phyloP scores from a whole-genome alignment of 2,888 invertebrate species.

The Cremastinae sp. region DNA sequence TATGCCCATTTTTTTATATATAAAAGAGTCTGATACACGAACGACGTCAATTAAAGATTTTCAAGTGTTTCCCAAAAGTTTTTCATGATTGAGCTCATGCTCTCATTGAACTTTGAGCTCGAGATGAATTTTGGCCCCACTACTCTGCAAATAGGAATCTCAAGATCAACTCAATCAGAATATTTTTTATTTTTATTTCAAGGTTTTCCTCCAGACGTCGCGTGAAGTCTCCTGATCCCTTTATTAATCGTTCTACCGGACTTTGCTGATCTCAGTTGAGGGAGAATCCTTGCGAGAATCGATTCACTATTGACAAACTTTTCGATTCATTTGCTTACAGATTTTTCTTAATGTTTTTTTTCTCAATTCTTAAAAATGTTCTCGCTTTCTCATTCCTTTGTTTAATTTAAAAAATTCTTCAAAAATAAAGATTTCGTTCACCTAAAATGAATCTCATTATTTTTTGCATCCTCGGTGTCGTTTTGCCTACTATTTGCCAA shows the following conservation, averaged over 20 bases:
- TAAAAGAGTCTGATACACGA: too few species aligned
- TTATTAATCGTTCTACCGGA: neutral
- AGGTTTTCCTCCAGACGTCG: conserved; percentile 7
- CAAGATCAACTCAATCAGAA: conserved; percentile 14
- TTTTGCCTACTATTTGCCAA: conserved; percentile 44
- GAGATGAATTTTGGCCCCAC: neutral
- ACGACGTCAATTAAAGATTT: too few species aligned
- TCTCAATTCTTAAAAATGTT: too few species aligned
- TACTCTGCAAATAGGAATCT: neutral
- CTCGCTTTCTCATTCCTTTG: neutral
- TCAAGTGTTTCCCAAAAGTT: too few species aligned
- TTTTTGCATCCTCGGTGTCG: neutral
- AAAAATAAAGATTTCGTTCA: neutral
- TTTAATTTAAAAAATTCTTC: neutral
- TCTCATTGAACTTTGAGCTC: neutral
- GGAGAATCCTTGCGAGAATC: conserved; percentile 17
- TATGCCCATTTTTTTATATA: too few species aligned
- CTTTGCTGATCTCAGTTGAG: conserved; percentile 15
- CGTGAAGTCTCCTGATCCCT: conserved; percentile 5
- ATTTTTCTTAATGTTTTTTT: neutral
- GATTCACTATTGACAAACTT: neutral
- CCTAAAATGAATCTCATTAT: conserved; percentile 15
- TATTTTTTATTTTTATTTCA: conserved; percentile 26
- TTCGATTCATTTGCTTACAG: neutral
- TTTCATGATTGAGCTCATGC: neutral